Evolutionary conservation across 2,113 vertebrate genomes (phyloP), one percentile per base, ranked within the genome.

Genomic region (Nerophis ophidion): DNA sequence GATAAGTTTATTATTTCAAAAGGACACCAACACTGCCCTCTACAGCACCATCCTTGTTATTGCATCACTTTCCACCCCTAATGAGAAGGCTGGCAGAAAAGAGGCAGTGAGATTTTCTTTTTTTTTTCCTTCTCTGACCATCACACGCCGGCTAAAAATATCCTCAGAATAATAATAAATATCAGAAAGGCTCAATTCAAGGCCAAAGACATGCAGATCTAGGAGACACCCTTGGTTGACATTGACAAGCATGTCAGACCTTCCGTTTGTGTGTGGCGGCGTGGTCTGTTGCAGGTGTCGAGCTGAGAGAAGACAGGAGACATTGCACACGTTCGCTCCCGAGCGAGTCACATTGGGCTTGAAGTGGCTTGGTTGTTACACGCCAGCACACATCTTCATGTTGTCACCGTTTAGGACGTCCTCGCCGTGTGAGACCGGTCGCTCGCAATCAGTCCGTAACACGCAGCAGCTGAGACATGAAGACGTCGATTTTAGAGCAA

Each of bases 331-430:
- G 0, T 61, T 81, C 81, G 64, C 75, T 75, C 73, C 68, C 42
- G 46, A 63, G 66, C 55, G 12, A 11, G 59, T 84, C 81, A 86
- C 86, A 85, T 86, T 86, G 76, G 68, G 68, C 67, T 74, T 75
- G 47, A 72, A 76, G 80, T 70, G 61, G 59, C 70, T 65, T 8
- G 6, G 65, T 48, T 45, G 51, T 75, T 11, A 49, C 8, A 48
- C 7, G 15, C 15, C n/a, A 10, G n/a, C 6, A 46, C 12, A 59
- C 50, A 34, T 33, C 12, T 26, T 15, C 4, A 34, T 5, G 35
- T 55, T 40, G 38, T 17, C 35, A 15, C 8, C 34, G 7, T 11
- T 40, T 10, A 40, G 16, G 8, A 55, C 36, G 8, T 40, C 35
- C 8, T 11, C 10, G 51, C 11, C 40, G 5, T 7, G 40, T 44